A percentile compares a stretch with the other conserved stretches of the same genome.
phyloP scores from a whole-genome alignment of 2,113 vertebrate species.

The Dromaius novaehollandiae region DNA sequence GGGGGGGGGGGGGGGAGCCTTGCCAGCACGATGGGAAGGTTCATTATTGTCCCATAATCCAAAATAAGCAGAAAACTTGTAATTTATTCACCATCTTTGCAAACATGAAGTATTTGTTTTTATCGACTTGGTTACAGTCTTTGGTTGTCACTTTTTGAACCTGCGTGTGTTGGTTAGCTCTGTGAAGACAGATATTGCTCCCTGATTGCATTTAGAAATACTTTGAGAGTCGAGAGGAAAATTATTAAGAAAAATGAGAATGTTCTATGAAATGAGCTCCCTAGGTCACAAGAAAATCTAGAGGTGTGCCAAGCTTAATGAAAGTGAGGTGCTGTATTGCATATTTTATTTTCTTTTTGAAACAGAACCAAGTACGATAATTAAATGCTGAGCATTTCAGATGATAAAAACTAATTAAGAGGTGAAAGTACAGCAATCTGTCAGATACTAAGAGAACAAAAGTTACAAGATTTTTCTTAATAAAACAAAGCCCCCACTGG shows the following conservation, averaged over 20 bases:
- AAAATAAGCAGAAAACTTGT: background rate
- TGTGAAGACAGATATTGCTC: constrained; percentile 3
- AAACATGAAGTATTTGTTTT: constrained; percentile 40
- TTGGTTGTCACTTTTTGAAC: constrained; percentile 51
- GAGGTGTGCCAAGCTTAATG: background rate
- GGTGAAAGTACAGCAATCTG: background rate
- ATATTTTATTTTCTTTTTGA: background rate
- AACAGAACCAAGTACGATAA: background rate
- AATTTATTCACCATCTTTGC: constrained; percentile 37
- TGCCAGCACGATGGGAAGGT: background rate
- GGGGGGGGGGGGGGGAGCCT: background rate
- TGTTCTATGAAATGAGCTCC: background rate
- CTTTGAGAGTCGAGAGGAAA: background rate
- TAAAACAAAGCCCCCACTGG: constrained; percentile 10
- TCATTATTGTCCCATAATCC: background rate
- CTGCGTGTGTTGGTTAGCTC: constrained; percentile 33
- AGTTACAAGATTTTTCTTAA: constrained; percentile 12
- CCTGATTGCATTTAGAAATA: constrained; percentile 1
- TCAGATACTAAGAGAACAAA: background rate
- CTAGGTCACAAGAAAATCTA: background rate
- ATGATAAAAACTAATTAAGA: constrained; percentile 62
- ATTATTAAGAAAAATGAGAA: constrained; percentile 1
- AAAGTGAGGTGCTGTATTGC: background rate
- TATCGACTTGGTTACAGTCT: background rate
- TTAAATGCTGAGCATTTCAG: background rate